Evolutionary conservation across 2,888 invertebrate species (phyloP).

Genomic region (Cryptophagus acutangulus): DNA sequence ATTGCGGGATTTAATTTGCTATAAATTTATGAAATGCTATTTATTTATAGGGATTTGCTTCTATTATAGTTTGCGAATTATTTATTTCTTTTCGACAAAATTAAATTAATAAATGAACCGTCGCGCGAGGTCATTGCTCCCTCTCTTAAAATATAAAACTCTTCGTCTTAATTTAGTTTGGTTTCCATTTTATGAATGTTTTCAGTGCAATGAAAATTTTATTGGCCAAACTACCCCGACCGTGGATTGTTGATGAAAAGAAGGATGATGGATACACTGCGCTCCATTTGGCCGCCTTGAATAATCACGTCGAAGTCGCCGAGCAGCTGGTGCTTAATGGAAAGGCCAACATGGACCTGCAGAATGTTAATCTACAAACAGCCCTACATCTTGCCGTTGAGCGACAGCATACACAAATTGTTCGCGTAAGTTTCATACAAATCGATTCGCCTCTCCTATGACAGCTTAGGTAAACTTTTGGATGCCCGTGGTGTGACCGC

Average conservation of each 20-base stretch:
- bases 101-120: too few species aligned
- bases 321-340: constrained; percentile 83
- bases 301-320: constrained; percentile 95
- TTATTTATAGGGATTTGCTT: too few species aligned
- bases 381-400: constrained; percentile 93
- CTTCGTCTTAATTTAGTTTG: too few species aligned
- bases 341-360: constrained; percentile 89
- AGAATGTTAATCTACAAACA: constrained; percentile 93
- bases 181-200: constrained; percentile 6
- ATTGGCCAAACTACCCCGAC: constrained; percentile 84
- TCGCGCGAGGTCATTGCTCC: too few species aligned
- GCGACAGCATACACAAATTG: constrained; percentile 96
- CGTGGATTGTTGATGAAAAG: constrained; percentile 98
- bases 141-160: too few species aligned
- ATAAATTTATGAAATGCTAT: too few species aligned
- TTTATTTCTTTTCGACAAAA: too few species aligned
- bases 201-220: constrained; percentile 93
- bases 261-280: constrained; percentile 98
- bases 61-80: too few species aligned
- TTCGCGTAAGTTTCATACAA: constrained; percentile 59
- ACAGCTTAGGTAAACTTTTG: neutral
- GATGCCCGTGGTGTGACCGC: neutral
- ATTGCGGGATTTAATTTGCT: too few species aligned
- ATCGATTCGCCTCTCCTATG: neutral
- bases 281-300: constrained; percentile 89